Base-by-base conservation (phyloP, 1,140 invertebrate genomes). In the Latrodectus geometricus region DNA sequence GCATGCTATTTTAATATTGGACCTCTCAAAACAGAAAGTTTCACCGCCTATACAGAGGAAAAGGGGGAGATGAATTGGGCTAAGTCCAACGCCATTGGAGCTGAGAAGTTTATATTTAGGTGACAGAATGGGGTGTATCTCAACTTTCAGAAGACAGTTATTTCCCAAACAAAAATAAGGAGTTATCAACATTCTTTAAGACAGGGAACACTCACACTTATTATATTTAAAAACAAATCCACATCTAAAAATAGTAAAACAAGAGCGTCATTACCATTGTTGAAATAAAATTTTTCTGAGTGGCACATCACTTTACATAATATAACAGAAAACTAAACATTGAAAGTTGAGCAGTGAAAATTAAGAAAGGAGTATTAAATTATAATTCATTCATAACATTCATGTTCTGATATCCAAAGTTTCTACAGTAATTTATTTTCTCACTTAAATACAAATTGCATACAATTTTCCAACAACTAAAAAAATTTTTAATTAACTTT, bases 61-160 rank as follows among this genome's bases (percentile, higher is more conserved):
- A 17, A 2, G 17, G 8, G 54, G 11, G 54, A 17, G 2, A 61
- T 61, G 54, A 61, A 4, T 69, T 69, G 68, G 68, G 68, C 14
- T n/a, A 69, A 14, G 17, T 69, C 54, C 54, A 61, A 61, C 54
- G 17, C 68, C 17, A 69, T 21, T 11, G n/a, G 68, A n/a, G 20
- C 20, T 69, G 68, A 69, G 8, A 69, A 69, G 68, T n/a, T 23
- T 69, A 69, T 21, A 69, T 69, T 69, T 69, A 69, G 68, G 68
- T n/a, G 68, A 69, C 68, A 69, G 68, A 20, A n/a, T n/a, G 21
- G n/a, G 4, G 68, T n/a, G 20, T 69, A 14, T 61, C 17, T 61
- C 11, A 61, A 61, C 17, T n/a, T n/a, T 23, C 68, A 69, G 68
- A n/a, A 69, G 17, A 14, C 17, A 69, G 14, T 69, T n/a, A 69